Conservation (phyloP, 92 coral and sea anemone genomes). For the Palythoa caribaeorum region DNA sequence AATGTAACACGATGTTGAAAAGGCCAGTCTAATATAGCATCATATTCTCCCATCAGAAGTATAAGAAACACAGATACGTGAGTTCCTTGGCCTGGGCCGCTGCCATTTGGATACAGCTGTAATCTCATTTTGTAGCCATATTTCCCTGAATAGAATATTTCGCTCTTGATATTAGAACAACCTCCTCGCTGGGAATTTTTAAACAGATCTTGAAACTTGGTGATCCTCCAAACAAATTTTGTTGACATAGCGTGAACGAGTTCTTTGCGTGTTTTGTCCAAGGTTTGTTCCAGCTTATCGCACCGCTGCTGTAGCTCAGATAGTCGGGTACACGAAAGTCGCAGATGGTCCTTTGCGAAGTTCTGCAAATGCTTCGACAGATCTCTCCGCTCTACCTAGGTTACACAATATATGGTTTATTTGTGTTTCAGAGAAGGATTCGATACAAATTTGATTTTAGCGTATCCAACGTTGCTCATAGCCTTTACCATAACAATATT, state of each 20-base stretch:
- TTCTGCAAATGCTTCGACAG: slow-evolving; percentile 19
- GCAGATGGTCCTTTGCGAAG: slow-evolving; percentile 24
- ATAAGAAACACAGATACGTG: slow-evolving; percentile 22
- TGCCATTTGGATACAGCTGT: slow-evolving; percentile 41
- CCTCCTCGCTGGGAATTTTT: slow-evolving; percentile 25
- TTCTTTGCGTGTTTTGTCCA: slow-evolving; percentile 6
- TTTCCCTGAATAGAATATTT: slow-evolving; percentile 39
- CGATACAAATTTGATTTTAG: background rate
- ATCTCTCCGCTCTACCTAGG: slow-evolving; percentile 44
- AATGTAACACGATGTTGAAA: slow-evolving; percentile 36
- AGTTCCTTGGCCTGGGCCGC: slow-evolving; percentile 26
- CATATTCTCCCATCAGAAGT: slow-evolving; percentile 42
- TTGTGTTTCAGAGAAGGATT: background rate
- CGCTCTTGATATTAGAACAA: slow-evolving; percentile 32
- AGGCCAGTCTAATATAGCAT: slow-evolving; percentile 42
- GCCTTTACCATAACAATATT: too few species aligned
- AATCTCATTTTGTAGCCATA: slow-evolving; percentile 48
- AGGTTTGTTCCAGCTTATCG: background rate
- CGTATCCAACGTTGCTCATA: background rate
- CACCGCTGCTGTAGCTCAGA: slow-evolving; percentile 31
- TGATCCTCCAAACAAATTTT: slow-evolving; percentile 27
- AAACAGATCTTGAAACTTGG: slow-evolving; percentile 39
- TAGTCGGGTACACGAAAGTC: slow-evolving; percentile 30
- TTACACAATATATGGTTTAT: background rate
- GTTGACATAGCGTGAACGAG: slow-evolving; percentile 24